phyloP scores from a whole-genome alignment of 2,888 invertebrate genomes.

The Teleogryllus oceanicus region DNA sequence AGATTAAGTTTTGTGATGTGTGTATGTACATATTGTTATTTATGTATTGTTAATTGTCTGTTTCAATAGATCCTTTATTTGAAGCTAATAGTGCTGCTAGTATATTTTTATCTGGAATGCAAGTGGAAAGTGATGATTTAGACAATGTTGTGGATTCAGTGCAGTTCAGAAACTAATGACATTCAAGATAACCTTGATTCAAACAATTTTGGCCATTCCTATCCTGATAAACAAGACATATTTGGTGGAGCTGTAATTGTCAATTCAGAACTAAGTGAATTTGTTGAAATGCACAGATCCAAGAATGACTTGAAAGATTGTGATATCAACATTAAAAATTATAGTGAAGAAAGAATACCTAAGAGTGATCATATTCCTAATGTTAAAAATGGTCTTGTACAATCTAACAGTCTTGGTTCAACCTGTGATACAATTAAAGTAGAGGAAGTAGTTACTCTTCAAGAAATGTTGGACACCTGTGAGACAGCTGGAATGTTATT shows the following conservation, averaged over 20 bases:
- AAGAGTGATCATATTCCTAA: background rate
- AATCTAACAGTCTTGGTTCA: no score
- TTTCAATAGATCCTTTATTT: background rate
- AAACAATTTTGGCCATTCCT: background rate
- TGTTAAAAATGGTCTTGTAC: no score
- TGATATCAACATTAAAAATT: no score
- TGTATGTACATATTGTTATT: no score
- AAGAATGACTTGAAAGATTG: background rate
- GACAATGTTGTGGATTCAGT: background rate
- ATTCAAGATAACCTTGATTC: background rate
- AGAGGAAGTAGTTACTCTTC: no score
- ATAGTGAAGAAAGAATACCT: background rate
- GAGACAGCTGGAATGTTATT: no score
- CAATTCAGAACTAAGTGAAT: background rate
- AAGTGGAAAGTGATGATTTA: background rate
- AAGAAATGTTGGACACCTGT: no score
- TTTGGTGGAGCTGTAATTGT: background rate
- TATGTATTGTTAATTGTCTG: no score
- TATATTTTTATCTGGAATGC: background rate
- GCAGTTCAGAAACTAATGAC: background rate
- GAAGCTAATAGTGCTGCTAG: background rate
- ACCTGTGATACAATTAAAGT: no score
- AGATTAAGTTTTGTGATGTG: no score
- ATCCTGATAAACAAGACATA: background rate
- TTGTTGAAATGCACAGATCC: background rate